Base-by-base conservation (phyloP, 2,113 vertebrate species). In the Eulacestoma nigropectus region DNA sequence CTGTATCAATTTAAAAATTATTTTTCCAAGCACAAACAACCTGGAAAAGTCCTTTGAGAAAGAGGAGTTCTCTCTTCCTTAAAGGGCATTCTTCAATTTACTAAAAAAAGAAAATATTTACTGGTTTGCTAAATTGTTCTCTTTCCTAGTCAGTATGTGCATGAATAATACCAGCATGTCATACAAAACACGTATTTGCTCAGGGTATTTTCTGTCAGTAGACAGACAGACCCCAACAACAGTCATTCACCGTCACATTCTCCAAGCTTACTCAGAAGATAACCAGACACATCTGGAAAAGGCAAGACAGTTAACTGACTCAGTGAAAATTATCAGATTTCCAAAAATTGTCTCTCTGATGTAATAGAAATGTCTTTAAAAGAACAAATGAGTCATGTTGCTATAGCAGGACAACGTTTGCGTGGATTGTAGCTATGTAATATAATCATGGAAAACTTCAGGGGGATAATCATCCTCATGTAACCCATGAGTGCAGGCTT, bases 301-400 rank as follows among this genome's bases (percentile, higher is more conserved):
- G 76, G 37, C 13, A 84, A 65, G 50, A 42, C 49, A 67, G 80
- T 72, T 84, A 87, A 92, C 90, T 87, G 94, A 94, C 87, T 96
- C 84, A 85, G 62, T 64, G 70, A 91, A 96, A 89, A 94, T 47
- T 7, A 89, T 73, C 84, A 76, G 70, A 69, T 82, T 96, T 95
- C 91, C 67, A 91, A 79, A 97, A 95, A 87, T 15, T 16, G 60
- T 78, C 59, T 60, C 60, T n/a, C 35, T 90, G 73, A 91, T 81
- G 77, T 72, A 92, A 96, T 25, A 63, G 33, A 89, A 95, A 78
- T 78, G 39, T 22, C 84, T 84, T 87, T 56, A 76, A 89, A 81
- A 96, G 89, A 96, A 89, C 69, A 96, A 89, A 91, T 93, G 95
- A 95, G 84, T 95, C 94, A 96, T 39, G 89, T 94, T 96, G 93